phyloP scores from a whole-genome alignment of 2,888 invertebrate species.

The Chrysolina oricalcia region DNA sequence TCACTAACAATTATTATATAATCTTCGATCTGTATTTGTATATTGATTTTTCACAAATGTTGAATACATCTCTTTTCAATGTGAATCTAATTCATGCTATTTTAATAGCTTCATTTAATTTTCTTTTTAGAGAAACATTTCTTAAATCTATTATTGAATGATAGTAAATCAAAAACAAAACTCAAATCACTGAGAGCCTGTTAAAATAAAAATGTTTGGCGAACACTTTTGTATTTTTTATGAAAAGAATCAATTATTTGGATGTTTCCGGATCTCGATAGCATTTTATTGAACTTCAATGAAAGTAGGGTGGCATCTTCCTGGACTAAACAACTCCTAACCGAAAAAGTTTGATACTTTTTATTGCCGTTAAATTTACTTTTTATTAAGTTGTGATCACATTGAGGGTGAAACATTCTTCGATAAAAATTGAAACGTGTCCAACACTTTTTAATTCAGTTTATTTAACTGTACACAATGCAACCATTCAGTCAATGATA shows the following conservation, averaged over 20 bases:
- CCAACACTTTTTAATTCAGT: not conserved
- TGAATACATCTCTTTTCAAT: too few species aligned
- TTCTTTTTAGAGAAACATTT: too few species aligned
- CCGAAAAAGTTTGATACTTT: constrained; percentile 31
- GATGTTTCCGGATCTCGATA: constrained; percentile 31
- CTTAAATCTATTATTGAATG: too few species aligned
- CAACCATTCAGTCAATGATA: not conserved
- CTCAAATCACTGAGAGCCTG: not conserved
- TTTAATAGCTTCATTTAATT: too few species aligned
- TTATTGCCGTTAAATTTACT: constrained; percentile 17
- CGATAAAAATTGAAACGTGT: not conserved
- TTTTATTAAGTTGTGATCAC: constrained; percentile 25
- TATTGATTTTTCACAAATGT: too few species aligned
- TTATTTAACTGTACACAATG: not conserved
- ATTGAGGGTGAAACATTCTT: not conserved
- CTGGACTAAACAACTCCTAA: constrained; percentile 48
- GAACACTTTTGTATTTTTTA: not conserved
- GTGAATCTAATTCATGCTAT: too few species aligned
- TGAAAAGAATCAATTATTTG: constrained; percentile 44
- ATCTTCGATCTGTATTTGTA: too few species aligned
- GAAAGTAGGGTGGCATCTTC: constrained; percentile 54
- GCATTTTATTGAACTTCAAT: constrained; percentile 61
- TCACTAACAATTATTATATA: too few species aligned
- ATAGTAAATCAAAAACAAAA: not conserved
- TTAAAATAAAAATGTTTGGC: not conserved